Evolutionary conservation across 2,797 vertebrate genomes (phyloP).

Genomic region (Sebastes melanostomus): DNA sequence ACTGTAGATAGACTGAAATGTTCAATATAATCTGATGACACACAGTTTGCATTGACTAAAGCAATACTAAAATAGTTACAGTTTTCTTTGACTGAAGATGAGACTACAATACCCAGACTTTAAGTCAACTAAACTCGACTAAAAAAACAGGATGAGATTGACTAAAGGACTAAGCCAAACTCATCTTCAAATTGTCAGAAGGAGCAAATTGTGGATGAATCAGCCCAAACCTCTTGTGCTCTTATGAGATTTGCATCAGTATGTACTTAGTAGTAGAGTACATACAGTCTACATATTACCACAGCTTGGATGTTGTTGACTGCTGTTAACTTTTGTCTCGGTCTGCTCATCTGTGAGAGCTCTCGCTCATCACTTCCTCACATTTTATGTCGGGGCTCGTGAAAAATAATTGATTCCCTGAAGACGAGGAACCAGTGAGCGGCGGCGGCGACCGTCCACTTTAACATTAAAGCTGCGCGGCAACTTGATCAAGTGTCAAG

Average conservation of each 20-base stretch:
- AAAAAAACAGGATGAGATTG: too few species aligned
- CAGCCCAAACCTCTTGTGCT: neutral
- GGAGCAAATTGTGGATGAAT: neutral
- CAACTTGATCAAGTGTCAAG: constrained; percentile 34
- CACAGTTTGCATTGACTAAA: too few species aligned
- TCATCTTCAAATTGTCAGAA: neutral
- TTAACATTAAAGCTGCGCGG: constrained; percentile 24
- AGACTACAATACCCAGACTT: too few species aligned
- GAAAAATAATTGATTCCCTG: constrained; percentile 51
- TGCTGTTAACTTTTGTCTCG: neutral
- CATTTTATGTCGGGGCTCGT: constrained; percentile 17
- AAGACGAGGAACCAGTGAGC: constrained; percentile 26
- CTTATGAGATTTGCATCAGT: neutral
- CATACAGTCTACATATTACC: neutral
- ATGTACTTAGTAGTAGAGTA: neutral
- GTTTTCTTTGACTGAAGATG: too few species aligned
- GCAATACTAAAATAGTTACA: fast-evolving
- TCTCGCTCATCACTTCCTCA: constrained; percentile 10
- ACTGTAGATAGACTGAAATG: too few species aligned
- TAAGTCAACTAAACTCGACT: too few species aligned
- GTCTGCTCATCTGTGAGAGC: neutral
- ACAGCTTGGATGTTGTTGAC: neutral
- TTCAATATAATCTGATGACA: too few species aligned
- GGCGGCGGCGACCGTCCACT: constrained; percentile 24
- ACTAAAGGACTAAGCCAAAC: neutral